Base-by-base conservation (phyloP, 2,888 invertebrate genomes). In the Xiphydria camelus region DNA sequence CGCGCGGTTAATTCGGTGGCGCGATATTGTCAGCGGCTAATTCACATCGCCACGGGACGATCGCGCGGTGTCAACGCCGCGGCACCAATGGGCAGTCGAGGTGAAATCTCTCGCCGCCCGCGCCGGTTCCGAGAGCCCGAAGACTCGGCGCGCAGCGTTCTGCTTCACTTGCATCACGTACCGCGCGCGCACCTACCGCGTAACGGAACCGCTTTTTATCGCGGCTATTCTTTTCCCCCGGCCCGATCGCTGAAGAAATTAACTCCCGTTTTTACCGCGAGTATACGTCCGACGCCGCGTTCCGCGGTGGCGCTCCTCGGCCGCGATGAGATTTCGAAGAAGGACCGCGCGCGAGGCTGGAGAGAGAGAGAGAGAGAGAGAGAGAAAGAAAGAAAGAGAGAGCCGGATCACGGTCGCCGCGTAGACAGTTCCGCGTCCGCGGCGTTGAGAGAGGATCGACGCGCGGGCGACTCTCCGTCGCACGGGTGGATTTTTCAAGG, bases 141-240 rank as follows among this genome's bases (percentile, higher is more conserved):
- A 43, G 44, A 45, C 40, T 29, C 32, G 35, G 37, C 33, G 26
- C 29, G 32, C 45, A 22, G 39, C 53, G 59, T 59, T 59, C 53
- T 57, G 59, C 55, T 55, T 53, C 59, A 53, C 49, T 55, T 59
- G 55, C 51, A 53, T 53, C 57, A 58, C 57, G 57, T 56, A 53
- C 49, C 22, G 36, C 40, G 40, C 45, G 45, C 41, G 37, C 39
- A 42, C 46, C 33, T 45, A 31, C 23, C 42, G 39, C 32, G 43
- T 49, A 53, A 53, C 53, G 55, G 51, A 53, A 49, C 47, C 44
- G 35, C 40, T 53, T 49, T 52, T 41, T 40, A 12, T 26, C 26
- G 26, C 10, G 26, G 10, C 10, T n/a, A 26, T 26, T 34, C 36
- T 49, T 47, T 55, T 45, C 49, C 45, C 40, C 43, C 25, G 43